Conservation (phyloP, 2,113 vertebrate species). For the Xenus cinereus region DNA sequence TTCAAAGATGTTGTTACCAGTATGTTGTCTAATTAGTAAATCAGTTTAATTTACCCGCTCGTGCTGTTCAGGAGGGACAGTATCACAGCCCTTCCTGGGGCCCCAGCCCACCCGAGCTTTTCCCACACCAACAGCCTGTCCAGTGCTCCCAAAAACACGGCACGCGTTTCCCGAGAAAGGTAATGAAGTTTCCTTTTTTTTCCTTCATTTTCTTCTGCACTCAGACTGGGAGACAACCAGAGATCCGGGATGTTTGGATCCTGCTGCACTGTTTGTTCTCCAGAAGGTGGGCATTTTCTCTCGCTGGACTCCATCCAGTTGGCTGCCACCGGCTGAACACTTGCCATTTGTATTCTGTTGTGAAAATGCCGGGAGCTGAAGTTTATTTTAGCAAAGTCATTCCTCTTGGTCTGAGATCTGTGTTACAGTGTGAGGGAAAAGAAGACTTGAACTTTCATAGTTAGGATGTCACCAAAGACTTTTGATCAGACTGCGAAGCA, state of each 20-base stretch:
- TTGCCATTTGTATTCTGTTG: neutral
- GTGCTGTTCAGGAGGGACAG: neutral
- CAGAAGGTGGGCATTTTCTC: neutral
- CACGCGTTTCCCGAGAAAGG: neutral
- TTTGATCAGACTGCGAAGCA: neutral
- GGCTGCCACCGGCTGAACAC: neutral
- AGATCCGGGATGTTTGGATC: neutral
- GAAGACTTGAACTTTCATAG: neutral
- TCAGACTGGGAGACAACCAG: neutral
- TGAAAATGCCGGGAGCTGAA: neutral
- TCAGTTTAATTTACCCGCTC: neutral
- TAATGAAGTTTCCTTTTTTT: neutral
- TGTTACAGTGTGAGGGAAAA: neutral
- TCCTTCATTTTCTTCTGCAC: neutral
- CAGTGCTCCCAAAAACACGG: neutral
- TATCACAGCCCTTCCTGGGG: neutral
- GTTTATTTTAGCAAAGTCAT: constrained; percentile 2
- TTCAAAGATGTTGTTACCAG: neutral
- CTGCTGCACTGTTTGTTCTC: neutral
- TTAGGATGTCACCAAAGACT: neutral
- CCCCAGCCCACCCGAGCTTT: neutral
- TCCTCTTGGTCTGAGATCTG: neutral
- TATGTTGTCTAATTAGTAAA: neutral
- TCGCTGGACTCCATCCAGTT: neutral
- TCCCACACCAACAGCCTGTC: fast-evolving